phyloP scores from a whole-genome alignment of 2,888 invertebrate species.

The Andrena dorsata region DNA sequence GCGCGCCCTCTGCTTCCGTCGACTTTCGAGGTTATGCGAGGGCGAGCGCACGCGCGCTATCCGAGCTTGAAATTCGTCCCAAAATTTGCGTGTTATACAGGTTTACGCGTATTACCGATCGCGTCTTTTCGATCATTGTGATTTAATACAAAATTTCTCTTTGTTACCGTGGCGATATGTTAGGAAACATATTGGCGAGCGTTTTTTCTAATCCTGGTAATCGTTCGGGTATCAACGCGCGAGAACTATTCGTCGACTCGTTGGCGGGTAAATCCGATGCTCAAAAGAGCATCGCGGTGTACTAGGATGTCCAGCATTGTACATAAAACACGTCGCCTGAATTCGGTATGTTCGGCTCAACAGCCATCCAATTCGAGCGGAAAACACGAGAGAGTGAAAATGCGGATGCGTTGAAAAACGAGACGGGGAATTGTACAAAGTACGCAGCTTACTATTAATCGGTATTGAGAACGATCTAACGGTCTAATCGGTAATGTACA shows the following conservation, averaged over 20 bases:
- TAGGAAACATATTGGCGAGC: not conserved
- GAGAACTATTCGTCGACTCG: not conserved
- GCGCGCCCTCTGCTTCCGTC: constrained; percentile 31
- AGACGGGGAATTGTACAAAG: constrained; percentile 30
- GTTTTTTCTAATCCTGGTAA: not conserved
- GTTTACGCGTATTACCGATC: not conserved
- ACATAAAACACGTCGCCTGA: constrained; percentile 67
- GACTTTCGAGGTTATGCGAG: constrained; percentile 50
- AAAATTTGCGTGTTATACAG: not conserved
- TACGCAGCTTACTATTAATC: constrained; percentile 32
- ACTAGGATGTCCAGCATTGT: constrained; percentile 64
- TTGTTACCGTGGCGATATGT: not conserved
- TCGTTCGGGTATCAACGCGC: not conserved
- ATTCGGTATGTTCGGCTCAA: constrained; percentile 41
- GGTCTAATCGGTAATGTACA: constrained; percentile 16
- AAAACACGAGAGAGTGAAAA: not conserved
- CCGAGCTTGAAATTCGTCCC: constrained; percentile 9
- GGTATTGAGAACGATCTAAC: constrained; percentile 20
- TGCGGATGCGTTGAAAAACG: not conserved
- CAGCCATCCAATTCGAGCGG: constrained; percentile 37
- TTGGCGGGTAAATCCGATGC: constrained; percentile 10
- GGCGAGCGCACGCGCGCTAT: not conserved
- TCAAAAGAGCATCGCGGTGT: constrained; percentile 25
- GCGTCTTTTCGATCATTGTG: not conserved
- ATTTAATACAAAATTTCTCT: not conserved